Evolutionary conservation across 92 coral and sea anemone species (phyloP).

Genomic region (Porites evermanni): DNA sequence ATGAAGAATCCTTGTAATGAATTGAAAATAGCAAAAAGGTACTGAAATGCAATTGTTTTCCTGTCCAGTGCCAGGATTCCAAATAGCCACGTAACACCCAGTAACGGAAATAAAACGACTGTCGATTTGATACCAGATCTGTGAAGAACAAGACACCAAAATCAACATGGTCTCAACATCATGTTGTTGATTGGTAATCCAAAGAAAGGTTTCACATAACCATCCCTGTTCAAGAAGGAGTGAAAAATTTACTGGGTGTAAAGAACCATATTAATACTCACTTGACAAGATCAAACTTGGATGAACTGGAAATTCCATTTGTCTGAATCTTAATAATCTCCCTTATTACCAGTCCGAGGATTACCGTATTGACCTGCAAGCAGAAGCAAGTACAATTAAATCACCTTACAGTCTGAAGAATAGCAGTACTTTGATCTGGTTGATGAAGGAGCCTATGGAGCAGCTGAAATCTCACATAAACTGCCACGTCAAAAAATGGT

Average conservation of each 20-base stretch:
- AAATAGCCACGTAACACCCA: constrained; percentile 76
- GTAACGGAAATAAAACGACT: constrained; percentile 61
- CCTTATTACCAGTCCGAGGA: constrained; percentile 51
- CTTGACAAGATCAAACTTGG: constrained; percentile 48
- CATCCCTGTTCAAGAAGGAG: too few relatives aligned
- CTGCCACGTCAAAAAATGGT: too few relatives aligned
- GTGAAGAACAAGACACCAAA: not conserved
- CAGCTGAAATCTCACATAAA: too few relatives aligned
- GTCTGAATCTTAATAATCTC: constrained; percentile 55
- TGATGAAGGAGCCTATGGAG: too few relatives aligned
- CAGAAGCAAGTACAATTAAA: not conserved
- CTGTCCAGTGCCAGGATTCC: constrained; percentile 66
- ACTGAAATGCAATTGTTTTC: constrained; percentile 61
- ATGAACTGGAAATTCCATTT: constrained; percentile 28
- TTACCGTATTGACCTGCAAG: constrained; percentile 43
- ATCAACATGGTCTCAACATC: not conserved
- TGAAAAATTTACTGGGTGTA: too few relatives aligned
- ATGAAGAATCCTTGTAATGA: constrained; percentile 80
- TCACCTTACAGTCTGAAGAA: not conserved
- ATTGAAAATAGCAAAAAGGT: constrained; percentile 71
- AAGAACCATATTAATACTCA: not conserved
- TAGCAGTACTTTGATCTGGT: too few relatives aligned
- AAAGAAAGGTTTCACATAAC: too few relatives aligned
- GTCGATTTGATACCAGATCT: constrained; percentile 55
- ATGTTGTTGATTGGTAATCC: too few relatives aligned